phyloP scores from a whole-genome alignment of 2,888 invertebrate genomes.

The Yponomeuta cagnagella region DNA sequence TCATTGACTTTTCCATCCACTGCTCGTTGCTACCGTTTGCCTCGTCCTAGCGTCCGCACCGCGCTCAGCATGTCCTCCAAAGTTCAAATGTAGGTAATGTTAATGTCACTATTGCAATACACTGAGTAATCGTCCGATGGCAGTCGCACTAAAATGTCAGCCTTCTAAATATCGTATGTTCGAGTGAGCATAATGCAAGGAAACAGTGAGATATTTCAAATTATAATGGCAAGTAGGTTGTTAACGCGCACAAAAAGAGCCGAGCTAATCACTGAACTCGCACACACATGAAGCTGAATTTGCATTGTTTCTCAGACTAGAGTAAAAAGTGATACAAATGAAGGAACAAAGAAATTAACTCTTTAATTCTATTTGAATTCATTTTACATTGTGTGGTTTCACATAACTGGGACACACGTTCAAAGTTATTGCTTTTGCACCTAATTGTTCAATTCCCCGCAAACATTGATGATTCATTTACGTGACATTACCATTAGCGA shows the following conservation, averaged over 20 bases:
- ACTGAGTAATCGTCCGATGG: constrained; percentile 40
- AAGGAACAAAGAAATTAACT: not conserved
- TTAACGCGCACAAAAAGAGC: not conserved
- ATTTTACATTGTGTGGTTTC: not conserved
- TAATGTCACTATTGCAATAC: constrained; percentile 46
- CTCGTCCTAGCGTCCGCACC: not conserved
- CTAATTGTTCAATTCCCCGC: not conserved
- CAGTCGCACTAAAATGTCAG: constrained; percentile 46
- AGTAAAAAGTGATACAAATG: not conserved
- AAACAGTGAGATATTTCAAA: not conserved
- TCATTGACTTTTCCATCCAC: constrained; percentile 9
- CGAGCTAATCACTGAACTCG: not conserved
- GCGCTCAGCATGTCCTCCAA: constrained; percentile 26
- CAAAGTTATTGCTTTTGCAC: not conserved
- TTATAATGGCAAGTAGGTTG: not conserved
- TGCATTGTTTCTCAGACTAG: not conserved
- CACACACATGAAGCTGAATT: not conserved
- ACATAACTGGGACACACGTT: not conserved
- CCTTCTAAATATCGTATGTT: constrained; percentile 39
- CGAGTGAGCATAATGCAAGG: constrained; percentile 1
- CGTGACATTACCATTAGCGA: not conserved
- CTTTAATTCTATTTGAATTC: not conserved
- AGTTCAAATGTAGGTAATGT: constrained; percentile 42
- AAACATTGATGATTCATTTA: not conserved
- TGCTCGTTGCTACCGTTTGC: constrained; percentile 8